Base-by-base conservation (phyloP, 2,888 invertebrate genomes). In the Agriopis marginaria region DNA sequence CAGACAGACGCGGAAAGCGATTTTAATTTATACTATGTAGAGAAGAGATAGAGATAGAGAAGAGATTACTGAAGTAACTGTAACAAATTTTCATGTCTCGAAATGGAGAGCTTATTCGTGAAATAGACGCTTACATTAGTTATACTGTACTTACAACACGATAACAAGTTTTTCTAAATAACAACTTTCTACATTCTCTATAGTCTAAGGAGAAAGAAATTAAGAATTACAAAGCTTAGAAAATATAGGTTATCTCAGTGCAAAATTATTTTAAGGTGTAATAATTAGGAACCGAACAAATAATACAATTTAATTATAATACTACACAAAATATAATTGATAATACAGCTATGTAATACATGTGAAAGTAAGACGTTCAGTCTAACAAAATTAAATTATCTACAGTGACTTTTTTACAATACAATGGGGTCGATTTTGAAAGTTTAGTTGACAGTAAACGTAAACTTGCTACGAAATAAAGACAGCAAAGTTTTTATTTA, bases 261-360 rank as follows among this genome's bases (percentile, higher is more conserved):
- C 69, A 65, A 66, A 58, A 70, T 65, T 61, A 59, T 50, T 32
- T 49, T 32, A 58, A 63, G 10, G 47, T 53, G 45, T 56, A 60
- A 54, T 60, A 12, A 42, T 71, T 78, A 87, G 89, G 86, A 88
- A 89, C 88, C 78, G 77, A 77, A 76, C 58, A 59, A 39, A 77
- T 77, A 80, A 81, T 81, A 82, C 75, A 77, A 74, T 72, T 70
- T 76, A 79, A 75, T 79, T 60, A 70, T 50, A 51, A 55, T 61
- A 63, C 76, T 78, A 61, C 23, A 56, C 45, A 56, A 51, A 79
- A 78, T 79, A 71, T 71, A 70, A 79, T 74, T 68, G 74, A 44
- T 81, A 77, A 82, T 85, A 85, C 85, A 85, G 82, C 81, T 86
- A 77, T 84, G 84, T 82, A 81, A 83, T 83, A 87, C 81, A 86